These are phyloP conservation scores for Etheostoma perlongum DNA, from an alignment of 2,797 vertebrate genomes.

Conservation along the genomic window DNA sequence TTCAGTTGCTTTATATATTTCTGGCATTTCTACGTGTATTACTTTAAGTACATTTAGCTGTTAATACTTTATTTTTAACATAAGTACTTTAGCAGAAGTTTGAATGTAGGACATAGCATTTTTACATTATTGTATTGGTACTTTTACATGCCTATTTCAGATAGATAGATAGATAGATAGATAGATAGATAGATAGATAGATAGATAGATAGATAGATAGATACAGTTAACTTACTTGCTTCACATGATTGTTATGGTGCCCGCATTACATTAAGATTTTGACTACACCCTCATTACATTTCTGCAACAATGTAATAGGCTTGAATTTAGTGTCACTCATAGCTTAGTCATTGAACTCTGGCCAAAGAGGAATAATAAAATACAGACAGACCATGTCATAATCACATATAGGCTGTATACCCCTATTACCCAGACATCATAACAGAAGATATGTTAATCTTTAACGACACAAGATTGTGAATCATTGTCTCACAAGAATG, in stretches of 20 bases:
- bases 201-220: not conserved
- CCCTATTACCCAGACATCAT: constrained; percentile 40
- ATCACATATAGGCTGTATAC: constrained; percentile 67
- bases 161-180: not conserved
- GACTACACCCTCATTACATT: not conserved
- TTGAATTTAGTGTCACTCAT: not conserved
- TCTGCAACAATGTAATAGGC: not conserved
- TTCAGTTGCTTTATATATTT: no score
- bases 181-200: not conserved
- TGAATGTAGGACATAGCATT: not conserved
- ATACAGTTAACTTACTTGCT: not conserved
- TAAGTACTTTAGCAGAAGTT: not conserved
- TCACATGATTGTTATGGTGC: no score
- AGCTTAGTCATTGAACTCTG: constrained; percentile 27
- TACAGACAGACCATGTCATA: constrained; percentile 45
- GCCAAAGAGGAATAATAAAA: constrained; percentile 24
- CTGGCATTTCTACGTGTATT: not conserved
- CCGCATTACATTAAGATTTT: no score
- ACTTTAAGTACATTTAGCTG: not conserved
- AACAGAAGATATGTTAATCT: constrained; percentile 78
- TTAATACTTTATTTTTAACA: not conserved
- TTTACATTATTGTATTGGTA: not conserved
- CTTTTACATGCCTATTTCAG: not conserved
- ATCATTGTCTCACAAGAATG: constrained; percentile 58
- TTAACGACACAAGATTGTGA: constrained; percentile 73